Conservation (phyloP, 2,888 invertebrate genomes). For the Orchestes rusci region DNA sequence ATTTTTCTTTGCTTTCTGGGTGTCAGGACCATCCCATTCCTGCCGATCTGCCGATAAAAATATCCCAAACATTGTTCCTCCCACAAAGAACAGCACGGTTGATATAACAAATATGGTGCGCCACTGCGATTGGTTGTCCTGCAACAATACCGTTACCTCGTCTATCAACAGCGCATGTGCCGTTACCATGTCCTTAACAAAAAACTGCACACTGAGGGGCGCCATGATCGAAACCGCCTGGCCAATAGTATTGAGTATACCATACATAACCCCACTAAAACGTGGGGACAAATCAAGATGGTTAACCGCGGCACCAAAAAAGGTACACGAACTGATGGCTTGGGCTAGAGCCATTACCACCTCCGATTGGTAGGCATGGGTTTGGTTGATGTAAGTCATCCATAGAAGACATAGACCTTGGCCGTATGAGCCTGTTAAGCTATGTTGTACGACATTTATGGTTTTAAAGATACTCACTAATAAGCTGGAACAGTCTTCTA, state of each 20-base stretch:
- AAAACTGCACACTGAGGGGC: conserved; percentile 62
- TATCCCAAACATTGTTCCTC: conserved; percentile 9
- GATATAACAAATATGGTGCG: conserved; percentile 11
- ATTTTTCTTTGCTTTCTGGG: background rate
- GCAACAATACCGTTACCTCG: too few species aligned
- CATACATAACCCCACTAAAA: conserved; percentile 76
- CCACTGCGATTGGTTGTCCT: conserved; percentile 14
- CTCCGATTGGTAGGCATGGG: too few species aligned
- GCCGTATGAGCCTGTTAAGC: conserved; percentile 19
- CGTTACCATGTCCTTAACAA: conserved; percentile 58
- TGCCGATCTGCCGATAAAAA: conserved; percentile 15
- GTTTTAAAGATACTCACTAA: too few species aligned
- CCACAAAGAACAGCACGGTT: conserved; percentile 6
- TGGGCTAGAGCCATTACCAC: conserved; percentile 8
- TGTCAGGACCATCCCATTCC: conserved; percentile 14
- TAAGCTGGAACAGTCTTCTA: conserved; percentile 8
- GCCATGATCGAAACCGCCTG: conserved; percentile 72
- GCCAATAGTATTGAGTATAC: conserved; percentile 69
- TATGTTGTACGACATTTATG: too few species aligned
- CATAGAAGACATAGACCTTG: conserved; percentile 13
- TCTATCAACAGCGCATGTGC: too few species aligned
- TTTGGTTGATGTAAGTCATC: too few species aligned
- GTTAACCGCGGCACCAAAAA: conserved; percentile 50
- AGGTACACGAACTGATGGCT: conserved; percentile 1
- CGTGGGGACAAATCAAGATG: conserved; percentile 80